Conservation (phyloP, 2,113 vertebrate species). For the Alexandromys fortis region DNA sequence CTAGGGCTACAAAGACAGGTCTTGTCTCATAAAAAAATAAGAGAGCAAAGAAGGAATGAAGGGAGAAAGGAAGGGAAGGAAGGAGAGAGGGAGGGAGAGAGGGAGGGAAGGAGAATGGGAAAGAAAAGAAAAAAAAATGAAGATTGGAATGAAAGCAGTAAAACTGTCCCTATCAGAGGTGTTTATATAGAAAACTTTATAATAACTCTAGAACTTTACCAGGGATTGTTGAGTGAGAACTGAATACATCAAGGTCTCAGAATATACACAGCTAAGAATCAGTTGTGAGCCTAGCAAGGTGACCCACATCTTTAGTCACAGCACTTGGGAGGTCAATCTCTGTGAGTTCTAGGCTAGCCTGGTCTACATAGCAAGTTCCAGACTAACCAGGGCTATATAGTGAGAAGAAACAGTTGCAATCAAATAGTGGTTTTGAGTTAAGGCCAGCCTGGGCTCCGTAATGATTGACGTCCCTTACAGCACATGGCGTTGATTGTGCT, state of each 20-base stretch:
- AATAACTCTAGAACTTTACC: not conserved
- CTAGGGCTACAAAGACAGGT: not conserved
- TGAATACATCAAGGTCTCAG: not conserved
- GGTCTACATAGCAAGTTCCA: not conserved
- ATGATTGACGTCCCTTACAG: too few species aligned
- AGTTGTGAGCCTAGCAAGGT: not conserved
- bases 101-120: too few species aligned
- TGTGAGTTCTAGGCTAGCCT: not conserved
- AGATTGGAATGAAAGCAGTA: not conserved
- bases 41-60: not conserved
- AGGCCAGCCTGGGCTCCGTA: not conserved
- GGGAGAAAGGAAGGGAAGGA: rapidly evolving
- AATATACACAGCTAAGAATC: not conserved
- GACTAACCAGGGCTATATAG: not conserved
- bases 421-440: not conserved
- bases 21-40: not conserved
- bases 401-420: not conserved
- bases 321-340: not conserved
- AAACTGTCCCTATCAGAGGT: not conserved
- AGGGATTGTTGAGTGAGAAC: not conserved
- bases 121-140: not conserved
- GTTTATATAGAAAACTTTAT: not conserved
- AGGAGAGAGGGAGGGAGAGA: rapidly evolving
- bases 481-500: not conserved
- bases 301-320: not conserved